Evolutionary conservation across 2,113 vertebrate species (phyloP).

Genomic region (Vulpes ferrilata): DNA sequence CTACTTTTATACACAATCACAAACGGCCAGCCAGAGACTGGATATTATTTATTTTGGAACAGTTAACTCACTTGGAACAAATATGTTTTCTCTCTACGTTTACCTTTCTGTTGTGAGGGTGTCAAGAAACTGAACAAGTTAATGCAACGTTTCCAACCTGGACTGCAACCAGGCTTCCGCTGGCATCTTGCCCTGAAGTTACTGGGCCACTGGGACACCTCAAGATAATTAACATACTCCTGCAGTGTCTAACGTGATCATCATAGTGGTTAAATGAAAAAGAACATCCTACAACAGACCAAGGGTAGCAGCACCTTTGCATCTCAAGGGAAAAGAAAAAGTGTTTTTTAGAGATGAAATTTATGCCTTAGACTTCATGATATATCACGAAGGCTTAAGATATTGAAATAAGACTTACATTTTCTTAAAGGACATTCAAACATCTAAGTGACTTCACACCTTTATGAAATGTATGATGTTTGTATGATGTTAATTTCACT

Average conservation of each 20-base stretch:
- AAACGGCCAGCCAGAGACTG: conserved; percentile 21
- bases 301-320: neutral
- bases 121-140: conserved; percentile 52
- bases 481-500: neutral
- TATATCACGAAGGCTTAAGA: neutral
- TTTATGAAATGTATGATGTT: neutral
- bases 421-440: neutral
- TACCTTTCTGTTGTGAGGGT: conserved; percentile 40
- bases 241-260: neutral
- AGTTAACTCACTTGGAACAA: conserved; percentile 52
- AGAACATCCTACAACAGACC: neutral
- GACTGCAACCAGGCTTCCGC: conserved; percentile 43
- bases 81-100: conserved; percentile 52
- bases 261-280: neutral
- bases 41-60: conserved; percentile 63
- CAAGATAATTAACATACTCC: conserved; percentile 67
- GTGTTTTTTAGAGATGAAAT: neutral
- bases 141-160: conserved; percentile 47
- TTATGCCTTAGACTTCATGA: neutral
- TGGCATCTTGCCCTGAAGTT: conserved; percentile 66
- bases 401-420: neutral
- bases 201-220: conserved; percentile 74
- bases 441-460: neutral
- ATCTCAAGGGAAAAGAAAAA: neutral
- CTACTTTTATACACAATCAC: conserved; percentile 51